These are phyloP conservation scores for Lycaena phlaeas DNA, from an alignment of 2,888 invertebrate species.

Conservation along the genomic window DNA sequence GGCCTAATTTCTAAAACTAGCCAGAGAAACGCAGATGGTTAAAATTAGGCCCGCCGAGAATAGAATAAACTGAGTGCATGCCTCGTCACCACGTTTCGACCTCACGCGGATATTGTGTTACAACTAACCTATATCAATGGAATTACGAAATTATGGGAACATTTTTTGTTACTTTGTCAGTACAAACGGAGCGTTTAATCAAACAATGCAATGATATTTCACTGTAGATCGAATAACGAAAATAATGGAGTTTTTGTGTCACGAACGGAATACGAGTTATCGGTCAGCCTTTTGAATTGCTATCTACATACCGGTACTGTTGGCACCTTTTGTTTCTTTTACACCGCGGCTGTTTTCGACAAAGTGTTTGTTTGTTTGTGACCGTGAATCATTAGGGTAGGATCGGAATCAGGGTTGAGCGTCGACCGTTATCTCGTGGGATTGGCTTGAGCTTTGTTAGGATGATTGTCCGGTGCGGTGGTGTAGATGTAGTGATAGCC, in stretches of 20 bases:
- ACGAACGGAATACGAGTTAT: conserved; percentile 61
- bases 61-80: conserved; percentile 61
- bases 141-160: conserved; percentile 14
- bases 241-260: conserved; percentile 51
- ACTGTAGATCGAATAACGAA: conserved; percentile 21
- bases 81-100: conserved; percentile 47
- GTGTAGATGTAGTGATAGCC: conserved; percentile 65
- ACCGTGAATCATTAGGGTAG: conserved; percentile 47
- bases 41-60: conserved; percentile 70
- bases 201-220: conserved; percentile 31
- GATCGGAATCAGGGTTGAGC: conserved; percentile 56
- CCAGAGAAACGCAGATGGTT: conserved; percentile 70
- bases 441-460: conserved; percentile 71
- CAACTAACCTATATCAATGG: conserved; percentile 35
- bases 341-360: conserved; percentile 41
- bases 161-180: no score
- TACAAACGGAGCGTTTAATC: conserved; percentile 36
- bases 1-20: conserved; percentile 71
- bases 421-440: conserved; percentile 69
- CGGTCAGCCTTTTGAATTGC: conserved; percentile 66
- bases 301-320: conserved; percentile 44
- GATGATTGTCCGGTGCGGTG: conserved; percentile 68
- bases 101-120: conserved; percentile 57
- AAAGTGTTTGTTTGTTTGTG: conserved; percentile 41
- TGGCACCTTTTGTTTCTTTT: conserved; percentile 35